These are phyloP conservation scores for Lutraria lutraria DNA, from an alignment of 2,888 invertebrate species.

Conservation along the genomic window DNA sequence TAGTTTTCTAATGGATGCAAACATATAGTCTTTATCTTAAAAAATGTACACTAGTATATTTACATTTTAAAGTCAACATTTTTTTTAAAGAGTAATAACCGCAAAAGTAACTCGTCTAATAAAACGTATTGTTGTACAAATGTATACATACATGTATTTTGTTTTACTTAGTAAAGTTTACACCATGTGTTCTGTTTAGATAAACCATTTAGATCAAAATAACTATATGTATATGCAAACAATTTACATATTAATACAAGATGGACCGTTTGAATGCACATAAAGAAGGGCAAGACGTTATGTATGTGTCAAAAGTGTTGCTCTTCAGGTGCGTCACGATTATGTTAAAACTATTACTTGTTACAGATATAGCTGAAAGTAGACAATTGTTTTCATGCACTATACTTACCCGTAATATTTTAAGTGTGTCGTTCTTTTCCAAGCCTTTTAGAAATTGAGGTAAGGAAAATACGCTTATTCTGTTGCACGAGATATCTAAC, in stretches of 20 bases:
- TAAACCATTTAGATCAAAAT: no score
- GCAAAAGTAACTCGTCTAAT: no score
- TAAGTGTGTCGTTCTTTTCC: slow-evolving; percentile 64
- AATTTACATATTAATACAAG: no score
- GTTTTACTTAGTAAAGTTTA: no score
- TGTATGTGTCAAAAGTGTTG: not conserved
- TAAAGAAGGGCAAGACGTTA: not conserved
- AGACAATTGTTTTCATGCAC: not conserved
- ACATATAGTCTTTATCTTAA: no score
- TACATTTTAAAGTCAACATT: no score
- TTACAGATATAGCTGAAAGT: not conserved
- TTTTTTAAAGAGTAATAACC: no score
- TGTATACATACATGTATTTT: no score
- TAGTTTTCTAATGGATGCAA: not conserved
- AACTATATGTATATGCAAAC: not conserved
- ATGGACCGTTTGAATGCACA: not conserved
- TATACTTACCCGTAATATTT: slow-evolving; percentile 57
- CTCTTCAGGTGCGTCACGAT: not conserved
- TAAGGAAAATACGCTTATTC: slow-evolving; percentile 62
- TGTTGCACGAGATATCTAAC: slow-evolving; percentile 66
- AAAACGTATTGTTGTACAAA: no score
- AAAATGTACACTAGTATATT: no score
- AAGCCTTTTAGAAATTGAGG: slow-evolving; percentile 64
- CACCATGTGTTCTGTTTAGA: no score
- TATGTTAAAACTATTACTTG: not conserved